A percentile compares a stretch with the other conserved stretches of the same genome.
Conservation (phyloP, 1,140 invertebrate species). For the Palaemon carinicauda region DNA sequence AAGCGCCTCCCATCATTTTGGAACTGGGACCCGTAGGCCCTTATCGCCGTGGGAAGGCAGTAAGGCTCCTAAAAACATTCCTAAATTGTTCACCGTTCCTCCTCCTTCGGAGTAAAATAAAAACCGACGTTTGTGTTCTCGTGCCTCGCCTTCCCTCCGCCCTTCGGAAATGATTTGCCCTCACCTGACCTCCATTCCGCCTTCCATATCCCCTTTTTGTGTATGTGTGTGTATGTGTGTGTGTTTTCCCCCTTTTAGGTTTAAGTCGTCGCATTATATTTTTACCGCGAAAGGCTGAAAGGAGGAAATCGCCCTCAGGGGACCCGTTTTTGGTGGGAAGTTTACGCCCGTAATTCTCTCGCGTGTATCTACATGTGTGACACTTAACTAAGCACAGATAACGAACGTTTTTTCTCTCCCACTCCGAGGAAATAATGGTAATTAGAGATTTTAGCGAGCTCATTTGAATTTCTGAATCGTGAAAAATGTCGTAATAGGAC, state of each 20-base stretch:
- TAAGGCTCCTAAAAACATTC: conserved; percentile 40
- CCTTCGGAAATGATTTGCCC: conserved; percentile 51
- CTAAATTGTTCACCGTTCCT: not conserved
- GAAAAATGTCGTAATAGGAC: not conserved
- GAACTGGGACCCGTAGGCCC: not conserved
- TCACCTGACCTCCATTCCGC: conserved; percentile 42
- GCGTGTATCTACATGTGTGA: too few relatives aligned
- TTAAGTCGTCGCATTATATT: not conserved
- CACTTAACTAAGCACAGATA: not conserved
- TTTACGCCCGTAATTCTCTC: not conserved
- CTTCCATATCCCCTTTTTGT: not conserved
- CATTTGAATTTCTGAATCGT: too few relatives aligned
- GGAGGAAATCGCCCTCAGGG: conserved; percentile 21
- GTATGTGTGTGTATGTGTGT: not conserved
- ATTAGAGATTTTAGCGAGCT: not conserved
- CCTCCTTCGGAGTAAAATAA: conserved; percentile 5
- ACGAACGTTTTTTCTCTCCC: not conserved
- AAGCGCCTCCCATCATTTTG: not conserved
- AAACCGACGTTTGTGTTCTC: conserved; percentile 27
- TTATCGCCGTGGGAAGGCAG: not conserved
- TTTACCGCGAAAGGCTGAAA: not conserved
- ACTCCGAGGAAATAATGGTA: not conserved
- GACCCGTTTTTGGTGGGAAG: not conserved
- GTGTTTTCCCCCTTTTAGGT: not conserved
- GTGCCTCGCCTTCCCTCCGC: not conserved